Base-by-base conservation (phyloP, 2,888 invertebrate species). In the Scaptomyza reducta region DNA sequence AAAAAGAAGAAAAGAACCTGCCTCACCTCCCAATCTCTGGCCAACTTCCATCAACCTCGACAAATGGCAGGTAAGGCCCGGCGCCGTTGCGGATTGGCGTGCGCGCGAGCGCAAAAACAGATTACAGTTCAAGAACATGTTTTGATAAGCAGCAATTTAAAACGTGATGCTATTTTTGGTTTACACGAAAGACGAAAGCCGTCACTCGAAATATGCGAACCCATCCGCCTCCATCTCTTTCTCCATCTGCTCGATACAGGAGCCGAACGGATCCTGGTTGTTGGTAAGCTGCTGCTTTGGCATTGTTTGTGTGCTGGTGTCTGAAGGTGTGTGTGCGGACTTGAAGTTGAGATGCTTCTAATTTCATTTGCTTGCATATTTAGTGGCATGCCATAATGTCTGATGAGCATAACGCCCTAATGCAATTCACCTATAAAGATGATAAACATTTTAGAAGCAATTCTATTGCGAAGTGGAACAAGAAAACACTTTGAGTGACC, bases 61-160 rank as follows among this genome's bases (percentile, higher is more conserved):
- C 60, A 66, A 61, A 41, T 55, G 68, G 47, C 66, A 71, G 69
- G 59, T 58, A 35, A 38, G 56, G 46, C 51, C 40, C 51, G 71
- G 31, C 58, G 51, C 42, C 71, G 71, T 10, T 31, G 46, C 27
- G 61, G 62, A 68, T 65, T 70, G 64, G 70, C 51, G 72, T 66
- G 70, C 70, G 77, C 67, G 83, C 77, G 83, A 82, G 72, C 84
- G 74, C 78, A 77, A 85, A 84, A 87, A 84, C 86, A 84, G 84
- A 84, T 84, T 84, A 84, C 88, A 83, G 88, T 79, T 86, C 74
- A 79, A 74, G 80, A 75, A 82, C 81, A 84, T 88, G 79, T 88
- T 89, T 88, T 88, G 89, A 87, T 89, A 87, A 87, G 87, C 79
- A 89, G 86, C 88, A 88, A 87, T 87, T 86, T 88, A 81, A 88